These are phyloP conservation scores for Leptodactylus fuscus DNA, from an alignment of 2,113 vertebrate genomes.

Conservation along the genomic window DNA sequence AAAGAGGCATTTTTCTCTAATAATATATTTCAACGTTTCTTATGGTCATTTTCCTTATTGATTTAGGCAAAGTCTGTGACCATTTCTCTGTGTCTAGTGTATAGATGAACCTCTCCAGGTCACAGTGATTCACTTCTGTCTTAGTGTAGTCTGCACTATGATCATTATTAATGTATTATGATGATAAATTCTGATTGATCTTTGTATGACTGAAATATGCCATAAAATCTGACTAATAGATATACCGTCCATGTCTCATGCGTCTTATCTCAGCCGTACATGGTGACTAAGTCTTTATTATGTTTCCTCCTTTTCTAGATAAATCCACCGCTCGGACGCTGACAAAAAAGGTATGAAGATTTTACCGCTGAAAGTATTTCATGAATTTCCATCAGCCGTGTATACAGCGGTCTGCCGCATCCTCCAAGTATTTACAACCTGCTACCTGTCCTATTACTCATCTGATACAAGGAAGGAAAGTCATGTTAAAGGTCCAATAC, in stretches of 20 bases:
- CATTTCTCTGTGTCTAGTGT: too few relatives aligned
- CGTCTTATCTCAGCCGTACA: neutral
- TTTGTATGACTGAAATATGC: neutral
- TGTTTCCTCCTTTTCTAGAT: constrained; percentile 66
- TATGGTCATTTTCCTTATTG: too few relatives aligned
- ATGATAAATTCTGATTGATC: neutral
- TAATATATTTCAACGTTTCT: too few relatives aligned
- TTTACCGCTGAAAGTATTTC: too few relatives aligned
- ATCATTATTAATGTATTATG: neutral
- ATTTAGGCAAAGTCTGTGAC: too few relatives aligned
- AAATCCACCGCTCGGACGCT: constrained; percentile 75
- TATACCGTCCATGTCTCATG: neutral
- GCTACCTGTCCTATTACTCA: neutral
- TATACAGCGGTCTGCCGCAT: neutral
- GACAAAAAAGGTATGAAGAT: constrained; percentile 75
- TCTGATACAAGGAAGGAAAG: neutral
- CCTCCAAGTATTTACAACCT: neutral
- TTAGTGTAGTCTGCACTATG: neutral
- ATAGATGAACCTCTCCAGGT: neutral
- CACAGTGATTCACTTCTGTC: neutral
- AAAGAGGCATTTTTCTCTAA: too few relatives aligned
- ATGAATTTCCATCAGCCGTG: neutral
- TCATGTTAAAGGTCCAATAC: neutral
- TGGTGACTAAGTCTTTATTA: neutral
- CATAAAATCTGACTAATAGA: neutral